Base-by-base conservation (phyloP, 2,888 invertebrate species). In the Sarcophaga carnaria region DNA sequence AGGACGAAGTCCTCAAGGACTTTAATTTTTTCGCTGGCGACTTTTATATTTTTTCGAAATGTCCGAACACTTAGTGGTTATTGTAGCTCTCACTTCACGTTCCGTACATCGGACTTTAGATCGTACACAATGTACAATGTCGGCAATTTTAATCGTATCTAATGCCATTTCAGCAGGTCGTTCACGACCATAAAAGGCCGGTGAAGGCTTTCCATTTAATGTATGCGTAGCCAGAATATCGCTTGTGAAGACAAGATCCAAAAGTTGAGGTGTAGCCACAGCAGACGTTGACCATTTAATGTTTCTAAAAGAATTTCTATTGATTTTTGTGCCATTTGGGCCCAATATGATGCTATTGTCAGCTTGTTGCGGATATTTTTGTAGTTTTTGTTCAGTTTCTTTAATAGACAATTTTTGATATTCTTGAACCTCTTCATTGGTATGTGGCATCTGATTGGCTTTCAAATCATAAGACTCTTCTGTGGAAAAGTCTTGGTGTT, bases 191-290 rank as follows among this genome's bases (percentile, higher is more conserved):
- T 90, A 89, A 81, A 93, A 93, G 0, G 93, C 95, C 1, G 95
- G 95, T 0, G 95, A 95, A 22, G 94, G 94, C 88, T 95, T 95
- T 10, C 95, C 95, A 1, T 95, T 95, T 6, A 95, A 90, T 0
- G 95, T 95, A 89, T 95, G 95, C 1, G 95, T 95, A 17, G 95
- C 95, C 85, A 95, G 90, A 2, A 94, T 92, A 81, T 95, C 94
- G 87, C 94, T 93, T 10, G 94, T 93, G 90, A 95, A 95, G n/a
- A 95, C 90, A 0, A 94, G 93, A 86, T 93, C 93, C 59, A 95
- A 90, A 22, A 95, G 90, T 87, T 94, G 94, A 1, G 95, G 93
- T 0, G 95, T 95, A 0, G 17, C 54, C 1, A 1, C 90, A 1
- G 94, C 93, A 82, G 94, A 92, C 1, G 94, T 88, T 0, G 88